Base-by-base conservation (phyloP, 2,888 invertebrate genomes). In the Temnothorax rugatulus region DNA sequence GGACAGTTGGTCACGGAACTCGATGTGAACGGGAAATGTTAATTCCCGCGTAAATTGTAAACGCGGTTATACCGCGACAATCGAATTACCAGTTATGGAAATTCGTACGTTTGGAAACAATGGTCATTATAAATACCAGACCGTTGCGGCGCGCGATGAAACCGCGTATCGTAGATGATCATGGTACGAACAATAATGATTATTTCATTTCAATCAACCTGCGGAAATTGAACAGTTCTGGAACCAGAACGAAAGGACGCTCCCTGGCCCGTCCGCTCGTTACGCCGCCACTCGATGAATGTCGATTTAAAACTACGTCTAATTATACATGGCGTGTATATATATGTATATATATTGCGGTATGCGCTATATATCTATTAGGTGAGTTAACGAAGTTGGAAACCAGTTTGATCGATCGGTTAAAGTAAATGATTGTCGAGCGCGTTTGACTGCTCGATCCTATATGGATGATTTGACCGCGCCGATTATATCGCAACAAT, bases 11-110 rank as follows among this genome's bases (percentile, higher is more conserved):
- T 81, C 59, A 61, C 34, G 5, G n/a, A n/a, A 13, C 13, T n/a
- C 76, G 64, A 29, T 18, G 21, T 29, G n/a, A 25, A 41, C 13
- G 21, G 59, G 69, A 79, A 79, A 71, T 47, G 71, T 81, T 81
- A 81, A 81, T 81, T 61, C 47, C 59, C 47, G 47, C 47, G 71
- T 25, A 81, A 81, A 81, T 81, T 81, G 79, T 71, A 59, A 81
- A 81, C 59, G 79, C 59, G 79, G 79, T 71, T 81, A 71, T 59
- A 71, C 69, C 59, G 69, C 82, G 75, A 9, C 34, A 74, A 47
- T 64, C 34, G 64, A 81, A 89, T 86, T 85, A 85, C 82, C 89
- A 84, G 87, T 84, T 85, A 87, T 87, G 89, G 87, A 89, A 87
- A 89, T 87, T 82, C 84, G 75, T 76, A 57, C 76, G 57, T 79